phyloP scores from a whole-genome alignment of 2,113 vertebrate genomes.

The Rhineura floridana region DNA sequence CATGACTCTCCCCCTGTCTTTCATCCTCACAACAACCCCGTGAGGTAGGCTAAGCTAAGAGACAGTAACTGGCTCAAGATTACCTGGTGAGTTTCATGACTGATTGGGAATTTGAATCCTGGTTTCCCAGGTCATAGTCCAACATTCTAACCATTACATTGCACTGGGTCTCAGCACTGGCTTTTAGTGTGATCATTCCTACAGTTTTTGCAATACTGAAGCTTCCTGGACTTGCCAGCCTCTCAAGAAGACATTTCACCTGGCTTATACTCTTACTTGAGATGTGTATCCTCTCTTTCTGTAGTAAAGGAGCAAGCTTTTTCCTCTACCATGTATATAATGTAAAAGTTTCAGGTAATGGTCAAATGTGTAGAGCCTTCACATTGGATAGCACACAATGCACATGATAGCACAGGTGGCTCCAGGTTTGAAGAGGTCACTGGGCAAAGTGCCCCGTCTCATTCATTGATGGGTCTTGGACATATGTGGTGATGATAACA shows the following conservation, averaged over 20 bases:
- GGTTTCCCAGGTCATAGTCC: too few species aligned
- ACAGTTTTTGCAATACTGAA: not conserved
- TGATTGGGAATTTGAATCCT: too few species aligned
- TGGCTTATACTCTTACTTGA: not conserved
- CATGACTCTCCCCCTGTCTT: too few species aligned
- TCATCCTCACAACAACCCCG: too few species aligned
- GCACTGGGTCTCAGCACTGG: too few species aligned
- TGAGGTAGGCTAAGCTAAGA: too few species aligned
- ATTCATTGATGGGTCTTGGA: not conserved
- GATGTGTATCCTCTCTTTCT: too few species aligned
- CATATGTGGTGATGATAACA: not conserved
- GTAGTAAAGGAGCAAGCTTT: not conserved
- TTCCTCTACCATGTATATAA: not conserved
- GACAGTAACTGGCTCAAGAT: too few species aligned
- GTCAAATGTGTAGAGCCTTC: not conserved
- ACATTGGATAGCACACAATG: not conserved
- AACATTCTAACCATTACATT: too few species aligned
- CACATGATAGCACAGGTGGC: too few species aligned
- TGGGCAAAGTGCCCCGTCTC: not conserved
- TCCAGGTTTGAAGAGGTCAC: not conserved
- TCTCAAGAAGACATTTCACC: not conserved
- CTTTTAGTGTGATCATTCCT: not conserved
- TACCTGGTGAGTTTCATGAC: too few species aligned
- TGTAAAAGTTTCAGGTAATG: not conserved
- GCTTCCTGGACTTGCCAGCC: not conserved